These are phyloP conservation scores for Drosophila meridiana DNA, from an alignment of 2,888 invertebrate species.

Conservation along the genomic window DNA sequence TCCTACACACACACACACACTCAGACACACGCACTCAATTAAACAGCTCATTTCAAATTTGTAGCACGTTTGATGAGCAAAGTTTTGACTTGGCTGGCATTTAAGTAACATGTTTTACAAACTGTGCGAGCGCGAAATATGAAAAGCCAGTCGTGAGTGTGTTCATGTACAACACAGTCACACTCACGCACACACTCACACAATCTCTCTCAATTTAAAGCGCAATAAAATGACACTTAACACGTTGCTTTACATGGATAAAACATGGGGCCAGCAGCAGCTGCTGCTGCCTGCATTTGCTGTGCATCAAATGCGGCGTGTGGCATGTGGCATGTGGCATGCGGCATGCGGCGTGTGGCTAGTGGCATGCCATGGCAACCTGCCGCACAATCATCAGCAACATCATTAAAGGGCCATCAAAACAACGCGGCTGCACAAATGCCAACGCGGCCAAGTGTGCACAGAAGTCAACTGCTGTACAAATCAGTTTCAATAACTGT, in stretches of 20 bases:
- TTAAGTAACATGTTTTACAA: conserved; percentile 26
- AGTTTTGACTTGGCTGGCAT: conserved; percentile 33
- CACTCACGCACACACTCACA: not conserved
- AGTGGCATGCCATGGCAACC: conserved; percentile 31
- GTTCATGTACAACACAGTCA: not conserved
- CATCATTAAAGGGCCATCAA: conserved; percentile 48
- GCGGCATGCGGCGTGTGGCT: not conserved
- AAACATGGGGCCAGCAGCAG: conserved; percentile 32
- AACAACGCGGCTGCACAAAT: conserved; percentile 16
- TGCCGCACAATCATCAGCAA: conserved; percentile 25
- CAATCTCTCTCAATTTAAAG: conserved; percentile 9
- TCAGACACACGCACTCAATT: conserved; percentile 36
- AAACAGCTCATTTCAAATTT: conserved; percentile 35
- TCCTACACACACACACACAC: not conserved
- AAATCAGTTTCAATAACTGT: conserved; percentile 71
- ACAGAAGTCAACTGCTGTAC: conserved; percentile 50
- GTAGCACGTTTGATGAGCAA: conserved; percentile 42
- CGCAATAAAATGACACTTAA: conserved; percentile 43
- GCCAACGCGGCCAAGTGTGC: conserved; percentile 30
- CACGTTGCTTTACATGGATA: conserved; percentile 49
- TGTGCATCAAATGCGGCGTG: conserved; percentile 34
- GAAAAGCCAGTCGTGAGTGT: conserved; percentile 3
- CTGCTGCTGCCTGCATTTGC: conserved; percentile 9
- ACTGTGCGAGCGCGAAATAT: conserved; percentile 11
- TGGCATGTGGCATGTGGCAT: not conserved